phyloP scores from a whole-genome alignment of 2,797 vertebrate genomes.

The Danio aesculapii region DNA sequence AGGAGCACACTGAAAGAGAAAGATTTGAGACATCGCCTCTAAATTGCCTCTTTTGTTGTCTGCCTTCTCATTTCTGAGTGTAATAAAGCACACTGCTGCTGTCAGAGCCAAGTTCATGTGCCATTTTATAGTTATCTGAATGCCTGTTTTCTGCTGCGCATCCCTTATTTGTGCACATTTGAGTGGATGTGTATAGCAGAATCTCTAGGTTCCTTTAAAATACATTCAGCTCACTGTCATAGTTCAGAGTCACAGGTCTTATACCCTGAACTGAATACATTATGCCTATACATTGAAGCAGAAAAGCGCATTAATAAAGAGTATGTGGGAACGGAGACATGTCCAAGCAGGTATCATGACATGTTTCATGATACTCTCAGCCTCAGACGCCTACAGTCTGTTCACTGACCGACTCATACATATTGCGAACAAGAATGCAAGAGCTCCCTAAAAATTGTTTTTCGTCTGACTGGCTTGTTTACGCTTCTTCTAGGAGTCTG shows the following conservation, averaged over 20 bases:
- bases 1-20: conserved; percentile 10
- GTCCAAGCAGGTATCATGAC: background rate
- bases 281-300: background rate
- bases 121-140: conserved; percentile 6
- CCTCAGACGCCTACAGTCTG: conserved; percentile 27
- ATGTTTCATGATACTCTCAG: conserved; percentile 19
- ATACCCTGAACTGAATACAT: background rate
- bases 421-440: conserved; percentile 14
- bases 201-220: background rate
- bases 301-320: conserved; percentile 21
- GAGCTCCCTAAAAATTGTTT: background rate
- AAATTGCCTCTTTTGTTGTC: conserved; percentile 27
- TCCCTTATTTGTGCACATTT: conserved; percentile 2
- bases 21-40: conserved; percentile 17
- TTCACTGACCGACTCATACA: conserved; percentile 10
- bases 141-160: background rate
- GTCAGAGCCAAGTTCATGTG: background rate
- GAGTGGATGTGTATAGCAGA: conserved; percentile 1
- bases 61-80: background rate
- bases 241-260: background rate
- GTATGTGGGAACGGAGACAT: conserved; percentile 6
- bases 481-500: background rate
- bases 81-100: background rate
- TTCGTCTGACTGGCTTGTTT: conserved; percentile 22
- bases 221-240: background rate